Conservation (phyloP, 1,140 invertebrate genomes). For the Epicauta chinensis region DNA sequence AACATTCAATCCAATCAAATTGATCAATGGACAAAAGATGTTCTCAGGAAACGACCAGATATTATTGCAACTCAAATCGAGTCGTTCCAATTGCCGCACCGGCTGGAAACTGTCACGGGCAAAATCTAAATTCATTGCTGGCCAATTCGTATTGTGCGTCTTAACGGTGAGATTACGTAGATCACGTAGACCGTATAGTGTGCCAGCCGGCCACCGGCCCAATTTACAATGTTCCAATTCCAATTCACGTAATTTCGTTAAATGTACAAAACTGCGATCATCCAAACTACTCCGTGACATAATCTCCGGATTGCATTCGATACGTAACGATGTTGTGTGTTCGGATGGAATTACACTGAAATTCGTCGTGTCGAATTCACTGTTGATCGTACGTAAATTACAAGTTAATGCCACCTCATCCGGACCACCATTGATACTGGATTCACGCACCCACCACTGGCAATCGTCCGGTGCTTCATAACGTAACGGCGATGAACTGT, state of each 20-base stretch:
- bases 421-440: conserved; percentile 43
- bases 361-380: conserved; percentile 78
- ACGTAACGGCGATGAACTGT: conserved; percentile 48
- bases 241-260: conserved; percentile 69
- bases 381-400: conserved; percentile 70
- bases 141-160: conserved; percentile 73
- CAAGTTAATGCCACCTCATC: conserved; percentile 74
- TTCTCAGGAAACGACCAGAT: conserved; percentile 81
- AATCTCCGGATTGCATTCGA: conserved; percentile 70
- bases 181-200: conserved; percentile 65
- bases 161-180: conserved; percentile 74
- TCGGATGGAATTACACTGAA: conserved; percentile 80
- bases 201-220: conserved; percentile 64
- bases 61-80: conserved; percentile 83
- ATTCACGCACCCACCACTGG: conserved; percentile 59
- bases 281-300: conserved; percentile 66
- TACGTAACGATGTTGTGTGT: conserved; percentile 70
- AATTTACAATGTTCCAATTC: conserved; percentile 81
- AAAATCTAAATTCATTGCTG: conserved; percentile 69
- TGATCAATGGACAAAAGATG: conserved; percentile 74
- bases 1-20: conserved; percentile 69
- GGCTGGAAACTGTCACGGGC: conserved; percentile 64
- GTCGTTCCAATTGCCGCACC: conserved; percentile 65
- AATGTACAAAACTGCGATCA: conserved; percentile 70
- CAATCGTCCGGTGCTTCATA: conserved; percentile 82